These are phyloP conservation scores for Clistopyga incitator DNA, from an alignment of 2,888 invertebrate species.

Conservation along the genomic window DNA sequence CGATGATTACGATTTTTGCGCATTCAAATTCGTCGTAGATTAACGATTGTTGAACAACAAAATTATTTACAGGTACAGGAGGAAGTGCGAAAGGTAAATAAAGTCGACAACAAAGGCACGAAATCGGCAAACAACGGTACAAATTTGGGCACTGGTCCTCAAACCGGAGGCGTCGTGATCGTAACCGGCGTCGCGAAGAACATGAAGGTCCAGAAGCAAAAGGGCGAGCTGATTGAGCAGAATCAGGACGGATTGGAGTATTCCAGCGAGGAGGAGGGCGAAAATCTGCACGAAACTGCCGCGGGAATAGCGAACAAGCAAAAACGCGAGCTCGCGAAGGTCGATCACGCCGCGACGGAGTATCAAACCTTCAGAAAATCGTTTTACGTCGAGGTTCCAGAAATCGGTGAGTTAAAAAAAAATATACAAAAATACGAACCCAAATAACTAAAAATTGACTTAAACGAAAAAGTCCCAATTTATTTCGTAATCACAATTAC, in stretches of 20 bases:
- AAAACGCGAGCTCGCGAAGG: conserved; percentile 96
- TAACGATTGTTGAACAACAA: not conserved
- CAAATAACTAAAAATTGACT: too few species aligned
- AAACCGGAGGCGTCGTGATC: conserved; percentile 89
- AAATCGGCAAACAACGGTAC: conserved; percentile 85
- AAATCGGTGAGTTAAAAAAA: conserved; percentile 86
- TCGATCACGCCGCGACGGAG: conserved; percentile 94
- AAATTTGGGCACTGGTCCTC: conserved; percentile 77
- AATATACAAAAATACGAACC: too few species aligned
- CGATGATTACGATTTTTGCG: not conserved
- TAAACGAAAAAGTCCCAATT: too few species aligned
- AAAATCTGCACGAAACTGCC: conserved; percentile 96
- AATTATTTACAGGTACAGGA: conserved; percentile 86
- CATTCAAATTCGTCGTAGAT: not conserved
- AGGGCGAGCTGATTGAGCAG: conserved; percentile 99
- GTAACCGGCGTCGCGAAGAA: conserved; percentile 94
- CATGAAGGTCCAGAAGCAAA: conserved; percentile 89
- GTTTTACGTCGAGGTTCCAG: conserved; percentile 99
- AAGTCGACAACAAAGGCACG: conserved; percentile 87
- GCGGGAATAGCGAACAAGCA: conserved; percentile 95
- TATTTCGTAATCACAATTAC: too few species aligned
- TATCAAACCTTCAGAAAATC: conserved; percentile 96
- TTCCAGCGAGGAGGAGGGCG: conserved; percentile 98
- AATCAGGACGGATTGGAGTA: conserved; percentile 99
- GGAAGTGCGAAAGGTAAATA: conserved; percentile 93